phyloP scores from a whole-genome alignment of 2,888 invertebrate genomes.

The Tryphoninae sp. region DNA sequence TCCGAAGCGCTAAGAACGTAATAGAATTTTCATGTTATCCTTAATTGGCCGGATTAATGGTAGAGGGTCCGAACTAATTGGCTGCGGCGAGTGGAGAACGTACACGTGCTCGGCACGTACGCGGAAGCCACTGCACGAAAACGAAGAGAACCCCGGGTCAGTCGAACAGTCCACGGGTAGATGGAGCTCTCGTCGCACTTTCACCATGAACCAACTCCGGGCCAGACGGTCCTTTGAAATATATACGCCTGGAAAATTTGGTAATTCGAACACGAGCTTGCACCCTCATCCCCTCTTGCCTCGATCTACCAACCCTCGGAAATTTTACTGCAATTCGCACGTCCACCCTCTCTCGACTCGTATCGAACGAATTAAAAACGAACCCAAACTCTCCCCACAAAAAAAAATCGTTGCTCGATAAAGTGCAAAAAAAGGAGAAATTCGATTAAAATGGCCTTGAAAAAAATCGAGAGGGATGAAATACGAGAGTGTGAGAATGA shows the following conservation, averaged over 20 bases:
- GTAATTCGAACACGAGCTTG: conserved; percentile 36
- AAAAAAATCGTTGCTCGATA: no score
- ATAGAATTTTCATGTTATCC: conserved; percentile 68
- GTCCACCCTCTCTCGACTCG: neutral
- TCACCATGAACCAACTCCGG: conserved; percentile 6
- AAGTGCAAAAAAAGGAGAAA: neutral
- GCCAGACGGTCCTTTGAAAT: conserved; percentile 37
- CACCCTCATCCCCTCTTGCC: conserved; percentile 8
- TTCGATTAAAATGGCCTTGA: neutral
- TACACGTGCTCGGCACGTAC: conserved; percentile 58
- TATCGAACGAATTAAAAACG: neutral
- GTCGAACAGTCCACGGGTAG: conserved; percentile 16
- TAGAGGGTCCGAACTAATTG: conserved; percentile 76
- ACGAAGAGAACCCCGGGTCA: conserved; percentile 12
- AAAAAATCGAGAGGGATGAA: neutral
- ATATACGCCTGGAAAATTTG: conserved; percentile 39
- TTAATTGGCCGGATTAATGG: conserved; percentile 76
- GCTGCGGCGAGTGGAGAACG: conserved; percentile 74
- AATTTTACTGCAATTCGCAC: neutral
- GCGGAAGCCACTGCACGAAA: conserved; percentile 23
- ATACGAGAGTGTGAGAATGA: neutral
- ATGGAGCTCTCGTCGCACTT: conserved; percentile 53
- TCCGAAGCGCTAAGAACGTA: conserved; percentile 61
- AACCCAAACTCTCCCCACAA: neutral
- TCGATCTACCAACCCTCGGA: conserved; percentile 13